Conservation (phyloP, 2,113 vertebrate genomes). For the Phrynocephalus versicolor region DNA sequence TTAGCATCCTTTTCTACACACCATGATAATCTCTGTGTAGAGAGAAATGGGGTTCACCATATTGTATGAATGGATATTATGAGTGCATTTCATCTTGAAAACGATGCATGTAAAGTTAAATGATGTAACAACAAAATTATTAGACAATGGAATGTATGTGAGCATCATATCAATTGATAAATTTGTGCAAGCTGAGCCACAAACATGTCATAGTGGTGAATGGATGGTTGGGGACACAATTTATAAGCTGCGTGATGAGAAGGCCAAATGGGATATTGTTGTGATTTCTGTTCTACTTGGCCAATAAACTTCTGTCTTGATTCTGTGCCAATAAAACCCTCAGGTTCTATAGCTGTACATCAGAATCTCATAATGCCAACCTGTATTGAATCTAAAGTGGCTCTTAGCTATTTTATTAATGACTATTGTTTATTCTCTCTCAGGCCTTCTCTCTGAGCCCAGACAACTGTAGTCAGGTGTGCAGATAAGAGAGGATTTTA, state of each 20-base stretch:
- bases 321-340: constrained; percentile 60
- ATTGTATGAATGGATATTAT: neutral
- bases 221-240: constrained; percentile 41
- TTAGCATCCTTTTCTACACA: neutral
- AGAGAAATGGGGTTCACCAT: neutral
- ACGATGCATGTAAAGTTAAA: neutral
- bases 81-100: neutral
- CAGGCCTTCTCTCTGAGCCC: constrained; percentile 38
- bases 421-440: constrained; percentile 42
- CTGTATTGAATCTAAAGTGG: constrained; percentile 64
- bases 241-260: constrained; percentile 52
- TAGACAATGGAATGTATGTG: neutral
- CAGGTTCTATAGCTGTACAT: constrained; percentile 54
- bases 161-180: constrained; percentile 10
- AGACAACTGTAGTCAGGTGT: constrained; percentile 18
- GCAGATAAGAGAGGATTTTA: constrained; percentile 18
- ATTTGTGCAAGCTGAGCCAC: constrained; percentile 37
- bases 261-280: constrained; percentile 45
- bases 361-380: constrained; percentile 45
- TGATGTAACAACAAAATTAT: neutral
- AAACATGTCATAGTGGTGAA: constrained; percentile 17
- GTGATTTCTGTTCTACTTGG: constrained; percentile 42
- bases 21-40: neutral
- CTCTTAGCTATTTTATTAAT: constrained; percentile 63
- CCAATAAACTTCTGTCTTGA: constrained; percentile 64